Base-by-base conservation (phyloP, 2,797 vertebrate genomes). In the Smutsia gigantea region DNA sequence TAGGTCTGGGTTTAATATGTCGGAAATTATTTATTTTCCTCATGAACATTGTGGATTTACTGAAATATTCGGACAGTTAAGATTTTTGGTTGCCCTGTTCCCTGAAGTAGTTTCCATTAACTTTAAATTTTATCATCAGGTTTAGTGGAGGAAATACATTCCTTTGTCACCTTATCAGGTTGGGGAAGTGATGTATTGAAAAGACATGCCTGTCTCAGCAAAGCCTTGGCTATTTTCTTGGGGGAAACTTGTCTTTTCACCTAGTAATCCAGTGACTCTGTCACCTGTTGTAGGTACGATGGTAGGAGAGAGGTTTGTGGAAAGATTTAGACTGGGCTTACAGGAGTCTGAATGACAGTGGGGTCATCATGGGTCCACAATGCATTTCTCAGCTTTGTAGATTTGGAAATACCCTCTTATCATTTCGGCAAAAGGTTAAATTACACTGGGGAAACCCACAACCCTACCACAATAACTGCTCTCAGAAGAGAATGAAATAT, bases 1-100 rank as follows among this genome's bases (percentile, higher is more conserved):
- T 74, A 63, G 64, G 87, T 85, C n/a, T 71, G 55, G 34, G 8
- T 79, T 94, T 90, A 96, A 79, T 53, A 90, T 90, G 68, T 88
- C 64, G 82, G 7, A 4, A 94, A 53, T 89, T 4, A 0, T n/a
- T 89, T 81, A 46, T 66, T 79, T 93, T 75, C 87, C 63, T 94
- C 13, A 13, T 82, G 51, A 71, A 10, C 4, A 0, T 77, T 39
- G 51, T 55, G 29, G 64, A 93, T 10, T 79, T 94, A 82, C 23
- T 85, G 66, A 77, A 90, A 72, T 96, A 85, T 92, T 84, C 68
- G 49, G n/a, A 39, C 3, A 66, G 2, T 29, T 82, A 74, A 61
- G 59, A 79, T 90, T 93, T 39, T 87, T 81, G 57, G 9, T 85
- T 97, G 42, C 68, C 31, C 69, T 59, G 0, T 55, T 63, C 53